These are phyloP conservation scores for Cladopsammia gracilis DNA, from an alignment of 64 coral and sea anemone genomes.

Conservation along the genomic window DNA sequence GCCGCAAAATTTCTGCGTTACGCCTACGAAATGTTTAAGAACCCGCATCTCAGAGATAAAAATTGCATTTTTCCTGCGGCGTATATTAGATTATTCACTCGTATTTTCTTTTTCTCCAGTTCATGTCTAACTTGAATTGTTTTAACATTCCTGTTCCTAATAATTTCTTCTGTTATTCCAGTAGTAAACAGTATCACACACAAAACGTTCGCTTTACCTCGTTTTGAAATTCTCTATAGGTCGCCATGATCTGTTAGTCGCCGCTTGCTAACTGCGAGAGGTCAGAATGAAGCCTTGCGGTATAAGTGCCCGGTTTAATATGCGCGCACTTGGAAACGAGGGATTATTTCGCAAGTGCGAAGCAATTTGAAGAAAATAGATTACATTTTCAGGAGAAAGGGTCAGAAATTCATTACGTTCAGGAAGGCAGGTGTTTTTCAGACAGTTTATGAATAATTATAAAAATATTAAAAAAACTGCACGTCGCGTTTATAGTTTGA, in stretches of 20 bases:
- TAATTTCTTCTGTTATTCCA: too few species aligned
- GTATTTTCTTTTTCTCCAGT: too few species aligned
- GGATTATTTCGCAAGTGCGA: constrained; percentile 4
- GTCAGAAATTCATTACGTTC: constrained; percentile 21
- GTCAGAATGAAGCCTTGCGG: neutral
- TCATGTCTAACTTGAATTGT: too few species aligned
- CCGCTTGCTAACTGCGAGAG: neutral
- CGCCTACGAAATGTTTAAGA: too few species aligned
- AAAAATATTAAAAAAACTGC: neutral
- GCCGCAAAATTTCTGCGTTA: too few species aligned
- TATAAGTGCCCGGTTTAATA: neutral
- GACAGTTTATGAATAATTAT: constrained; percentile 47
- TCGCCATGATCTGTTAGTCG: neutral
- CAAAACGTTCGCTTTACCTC: neutral
- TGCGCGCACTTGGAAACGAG: neutral
- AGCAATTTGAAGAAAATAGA: constrained; percentile 37
- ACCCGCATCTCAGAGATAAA: too few species aligned
- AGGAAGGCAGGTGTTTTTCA: constrained; percentile 20
- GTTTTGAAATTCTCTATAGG: constrained; percentile 37
- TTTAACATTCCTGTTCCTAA: too few species aligned
- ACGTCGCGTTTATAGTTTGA: neutral
- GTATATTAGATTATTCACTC: too few species aligned
- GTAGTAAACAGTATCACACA: neutral
- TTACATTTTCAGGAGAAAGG: constrained; percentile 45
- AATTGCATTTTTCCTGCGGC: too few species aligned